Evolutionary conservation across 2,888 invertebrate genomes (phyloP), one percentile per base, ranked within the genome.

Genomic region (Notodonta dromedarius): DNA sequence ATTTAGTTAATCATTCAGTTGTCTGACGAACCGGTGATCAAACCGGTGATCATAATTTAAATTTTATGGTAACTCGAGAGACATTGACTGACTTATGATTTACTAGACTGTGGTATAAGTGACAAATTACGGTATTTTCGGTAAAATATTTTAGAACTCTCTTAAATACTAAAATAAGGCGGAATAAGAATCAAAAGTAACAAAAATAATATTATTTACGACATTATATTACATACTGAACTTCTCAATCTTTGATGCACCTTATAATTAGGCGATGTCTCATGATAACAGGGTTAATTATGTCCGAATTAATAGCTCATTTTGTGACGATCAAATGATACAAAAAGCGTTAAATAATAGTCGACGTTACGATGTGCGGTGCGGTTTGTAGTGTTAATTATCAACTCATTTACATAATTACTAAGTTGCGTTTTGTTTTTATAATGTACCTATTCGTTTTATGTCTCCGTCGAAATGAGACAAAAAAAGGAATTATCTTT

Each of bases 221-320:
- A 2, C 24, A 24, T 24, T 24, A 24, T 24, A 24, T 24, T 1
- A 35, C 1, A 35, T 35, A 7, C 35, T 35, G 35, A 35, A 7
- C 48, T 66, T 65, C 65, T 65, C 58, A 57, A 64, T 80, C 71
- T 75, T 67, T 74, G 75, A 64, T 66, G 61, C 65, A 67, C 59
- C 65, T 71, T 72, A 77, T 86, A 84, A 85, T 85, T 84, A 85
- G 70, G 72, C 76, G 78, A 74, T 78, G 77, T 82, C 84, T 84
- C 80, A 77, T 78, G 80, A 83, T 76, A 81, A 67, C 54, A 72
- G 74, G 70, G 74, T 78, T 87, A 84, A 87, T 88, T 83, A 82
- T 78, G 77, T 79, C 77, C 69, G 62, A 83, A 89, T 86, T 84
- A 86, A 87, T 88, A 82, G 77, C 82, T 86, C 84, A 89, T 89